Conservation (phyloP, 2,113 vertebrate species). For the Hippoglossus stenolepis region DNA sequence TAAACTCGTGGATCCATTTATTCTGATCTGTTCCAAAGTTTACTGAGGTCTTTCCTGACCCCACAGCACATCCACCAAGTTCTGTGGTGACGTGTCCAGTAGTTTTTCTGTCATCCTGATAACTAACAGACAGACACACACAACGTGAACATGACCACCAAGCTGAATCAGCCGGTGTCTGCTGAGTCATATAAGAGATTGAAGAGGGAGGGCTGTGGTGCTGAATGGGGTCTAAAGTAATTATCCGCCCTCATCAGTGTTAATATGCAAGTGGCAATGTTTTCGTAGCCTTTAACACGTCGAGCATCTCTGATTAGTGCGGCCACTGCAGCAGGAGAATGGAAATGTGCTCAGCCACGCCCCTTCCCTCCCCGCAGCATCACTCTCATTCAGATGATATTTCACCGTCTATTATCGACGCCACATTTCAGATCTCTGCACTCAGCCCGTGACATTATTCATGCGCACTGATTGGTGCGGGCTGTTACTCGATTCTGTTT, state of each 20-base stretch:
- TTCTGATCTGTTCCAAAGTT: too few relatives aligned
- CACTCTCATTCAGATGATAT: conserved; percentile 28
- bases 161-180: too few relatives aligned
- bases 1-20: too few relatives aligned
- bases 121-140: too few relatives aligned
- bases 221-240: conserved; percentile 8
- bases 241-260: conserved; percentile 29
- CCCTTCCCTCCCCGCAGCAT: conserved; percentile 5
- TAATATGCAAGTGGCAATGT: conserved; percentile 40
- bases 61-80: too few relatives aligned
- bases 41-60: too few relatives aligned
- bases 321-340: conserved; percentile 25
- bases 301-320: conserved; percentile 31
- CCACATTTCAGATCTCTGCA: conserved; percentile 41
- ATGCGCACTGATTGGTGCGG: not conserved
- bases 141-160: too few relatives aligned
- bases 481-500: not conserved
- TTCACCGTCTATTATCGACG: conserved; percentile 41
- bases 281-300: conserved; percentile 37
- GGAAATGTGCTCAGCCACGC: conserved; percentile 3
- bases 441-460: conserved; percentile 29
- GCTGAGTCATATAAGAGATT: too few relatives aligned
- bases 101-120: too few relatives aligned
- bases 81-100: too few relatives aligned
- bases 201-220: too few relatives aligned